Evolutionary conservation across 2,113 vertebrate genomes (phyloP).

Genomic region (Paracanthobrama guichenoti): DNA sequence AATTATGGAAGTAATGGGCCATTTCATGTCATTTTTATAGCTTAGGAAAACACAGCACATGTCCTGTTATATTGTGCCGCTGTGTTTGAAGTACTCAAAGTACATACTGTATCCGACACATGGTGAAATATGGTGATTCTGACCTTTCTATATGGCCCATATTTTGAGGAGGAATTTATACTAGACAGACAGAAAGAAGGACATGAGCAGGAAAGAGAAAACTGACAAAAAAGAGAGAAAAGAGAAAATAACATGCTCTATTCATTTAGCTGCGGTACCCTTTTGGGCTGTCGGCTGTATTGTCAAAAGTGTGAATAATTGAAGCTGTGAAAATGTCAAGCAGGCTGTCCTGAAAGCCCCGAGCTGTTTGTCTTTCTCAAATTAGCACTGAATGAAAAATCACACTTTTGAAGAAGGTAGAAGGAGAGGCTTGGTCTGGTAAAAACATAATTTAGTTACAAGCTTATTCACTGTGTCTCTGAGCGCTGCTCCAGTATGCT

Average conservation of each 20-base stretch:
- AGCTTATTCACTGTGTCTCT: background rate
- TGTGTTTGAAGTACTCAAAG: background rate
- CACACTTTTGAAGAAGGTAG: constrained; percentile 34
- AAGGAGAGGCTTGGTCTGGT: constrained; percentile 3
- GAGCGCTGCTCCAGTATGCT: background rate
- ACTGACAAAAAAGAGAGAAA: constrained; percentile 24
- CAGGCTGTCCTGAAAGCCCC: constrained; percentile 47
- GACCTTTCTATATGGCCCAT: constrained; percentile 11
- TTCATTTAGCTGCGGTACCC: constrained; percentile 53
- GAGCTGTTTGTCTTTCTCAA: constrained; percentile 48
- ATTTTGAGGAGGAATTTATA: background rate
- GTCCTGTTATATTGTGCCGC: constrained; percentile 60
- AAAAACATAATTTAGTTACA: constrained; percentile 24
- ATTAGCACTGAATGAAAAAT: constrained; percentile 51
- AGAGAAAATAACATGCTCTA: constrained; percentile 39
- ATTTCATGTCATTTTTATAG: background rate
- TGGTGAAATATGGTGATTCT: constrained; percentile 31
- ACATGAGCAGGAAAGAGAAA: constrained; percentile 16
- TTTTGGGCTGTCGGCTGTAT: constrained; percentile 52
- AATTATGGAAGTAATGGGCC: background rate
- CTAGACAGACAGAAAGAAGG: constrained; percentile 21
- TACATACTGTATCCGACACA: background rate
- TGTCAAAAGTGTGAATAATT: constrained; percentile 64
- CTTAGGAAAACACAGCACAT: constrained; percentile 46
- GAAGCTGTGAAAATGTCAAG: constrained; percentile 56